Base-by-base conservation (phyloP, 2,113 vertebrate species). In the Excalfactoria chinensis region DNA sequence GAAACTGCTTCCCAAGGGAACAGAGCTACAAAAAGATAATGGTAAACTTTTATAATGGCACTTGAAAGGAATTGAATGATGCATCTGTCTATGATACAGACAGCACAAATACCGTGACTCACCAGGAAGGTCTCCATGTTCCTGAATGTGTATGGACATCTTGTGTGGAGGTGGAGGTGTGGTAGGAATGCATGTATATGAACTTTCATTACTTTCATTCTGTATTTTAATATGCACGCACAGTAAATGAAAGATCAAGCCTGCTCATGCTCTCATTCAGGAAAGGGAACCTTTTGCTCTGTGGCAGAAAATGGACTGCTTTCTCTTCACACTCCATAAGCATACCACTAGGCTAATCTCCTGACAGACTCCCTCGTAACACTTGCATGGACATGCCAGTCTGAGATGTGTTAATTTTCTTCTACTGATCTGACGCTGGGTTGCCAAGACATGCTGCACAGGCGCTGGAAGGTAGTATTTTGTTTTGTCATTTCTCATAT, bases 41-140 rank as follows among this genome's bases (percentile, higher is more conserved):
- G 34, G 35, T 60, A 44, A 82, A 48, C 43, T 87, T 84, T 37
- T 34, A 62, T 6, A 71, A 85, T 70, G 63, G 78, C 48, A n/a
- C 41, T 89, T 85, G 34, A 93, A 93, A 87, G 16, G 55, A 87
- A 91, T 66, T 69, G 68, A 63, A 95, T 66, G 78, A 66, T 91
- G 58, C 67, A 91, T 68, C 87, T 89, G 71, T 68, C 44, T 87
- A 44, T 6, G 37, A 62, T 0, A 79, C 70, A 93, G 84, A 76
- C 15, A 72, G 70, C 55, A 64, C 4, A 51, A 95, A 82, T 55
- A 82, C 60, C 25, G 4, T 79, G 67, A 89, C 59, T 95, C 87
- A 93, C 59, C 59, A 79, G 67, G 41, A 89, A 93, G 78, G 78
- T 66, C 70, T 89, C 40, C 3, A 7, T 79, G 74, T 78, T 89